Base-by-base conservation (phyloP, 2,888 invertebrate genomes). In the Epinotia bilunana region DNA sequence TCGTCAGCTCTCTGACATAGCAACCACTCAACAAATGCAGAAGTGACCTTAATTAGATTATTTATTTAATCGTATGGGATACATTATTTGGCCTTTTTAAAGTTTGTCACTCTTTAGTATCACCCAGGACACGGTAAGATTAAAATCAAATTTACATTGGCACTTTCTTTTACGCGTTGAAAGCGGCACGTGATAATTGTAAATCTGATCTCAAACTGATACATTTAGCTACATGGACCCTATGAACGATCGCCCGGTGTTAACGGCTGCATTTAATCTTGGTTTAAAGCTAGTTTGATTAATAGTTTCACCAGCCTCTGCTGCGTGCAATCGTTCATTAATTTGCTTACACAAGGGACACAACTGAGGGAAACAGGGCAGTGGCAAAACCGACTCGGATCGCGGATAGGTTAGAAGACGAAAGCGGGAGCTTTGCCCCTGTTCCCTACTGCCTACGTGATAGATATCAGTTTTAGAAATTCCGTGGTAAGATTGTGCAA, bases 221-320 rank as follows among this genome's bases (percentile, higher is more conserved):
- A n/a, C n/a, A 7, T 53, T 33, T 0, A 3, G 11, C 55, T 20
- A 67, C 39, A 67, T 57, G 20, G 12, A 33, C 16, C 18, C 55
- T 13, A 20, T 55, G 55, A 57, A 13, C 16, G 55, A 18, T n/a
- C 53, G 63, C 16, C 20, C 5, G 13, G 18, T 11, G 39, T 7
- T 20, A 67, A 13, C 33, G 28, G n/a, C 18, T 53, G 33, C 65
- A n/a, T 67, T 67, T 57, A 20, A 67, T 67, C 67, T 57, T 39
- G 18, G 18, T 33, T 57, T 20, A 57, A 67, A 39, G 20, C 67
- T 13, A 12, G 67, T 33, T 57, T 18, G 13, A 67, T 67, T 53
- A 65, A 65, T 65, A n/a, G 65, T 33, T 53, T n/a, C 33, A 33
- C 28, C 53, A 53, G 65, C 23, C 23, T 28, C 28, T 55, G 65